Percentiles rank a stretch among this genome's conserved stretches.
Conservation (phyloP, 1,140 invertebrate species). For the Calosoma granatense region DNA sequence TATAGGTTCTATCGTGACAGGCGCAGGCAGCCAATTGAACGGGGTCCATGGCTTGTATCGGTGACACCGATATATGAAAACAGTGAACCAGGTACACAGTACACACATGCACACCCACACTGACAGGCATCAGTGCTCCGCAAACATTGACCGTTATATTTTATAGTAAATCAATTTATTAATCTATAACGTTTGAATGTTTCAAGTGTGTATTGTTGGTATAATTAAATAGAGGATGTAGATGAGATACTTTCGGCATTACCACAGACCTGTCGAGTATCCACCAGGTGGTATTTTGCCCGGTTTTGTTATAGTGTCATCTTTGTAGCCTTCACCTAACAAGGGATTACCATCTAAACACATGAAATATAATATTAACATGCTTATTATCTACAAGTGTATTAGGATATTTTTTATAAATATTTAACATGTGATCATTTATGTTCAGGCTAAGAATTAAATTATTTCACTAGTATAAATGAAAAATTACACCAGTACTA, state of each 20-base stretch:
- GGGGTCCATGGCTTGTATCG: not conserved
- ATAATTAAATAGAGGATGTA: constrained; percentile 1
- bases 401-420: too few relatives aligned
- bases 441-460: too few relatives aligned
- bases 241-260: constrained; percentile 17
- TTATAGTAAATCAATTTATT: constrained; percentile 2
- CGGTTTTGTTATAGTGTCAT: constrained; percentile 19
- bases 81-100: not conserved
- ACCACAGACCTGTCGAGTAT: constrained; percentile 42
- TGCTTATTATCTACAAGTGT: too few relatives aligned
- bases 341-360: constrained; percentile 45
- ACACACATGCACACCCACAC: not conserved
- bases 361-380: too few relatives aligned
- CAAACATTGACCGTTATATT: constrained; percentile 1
- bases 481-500: too few relatives aligned
- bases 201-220: not conserved
- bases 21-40: not conserved
- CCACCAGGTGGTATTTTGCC: constrained; percentile 37
- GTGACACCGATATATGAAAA: not conserved
- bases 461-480: too few relatives aligned
- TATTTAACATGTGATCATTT: too few relatives aligned
- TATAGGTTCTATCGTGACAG: not conserved
- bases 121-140: too few relatives aligned
- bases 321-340: constrained; percentile 37
- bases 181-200: not conserved